Conservation (phyloP, 2,113 vertebrate species). For the Lethenteron reissneri region DNA sequence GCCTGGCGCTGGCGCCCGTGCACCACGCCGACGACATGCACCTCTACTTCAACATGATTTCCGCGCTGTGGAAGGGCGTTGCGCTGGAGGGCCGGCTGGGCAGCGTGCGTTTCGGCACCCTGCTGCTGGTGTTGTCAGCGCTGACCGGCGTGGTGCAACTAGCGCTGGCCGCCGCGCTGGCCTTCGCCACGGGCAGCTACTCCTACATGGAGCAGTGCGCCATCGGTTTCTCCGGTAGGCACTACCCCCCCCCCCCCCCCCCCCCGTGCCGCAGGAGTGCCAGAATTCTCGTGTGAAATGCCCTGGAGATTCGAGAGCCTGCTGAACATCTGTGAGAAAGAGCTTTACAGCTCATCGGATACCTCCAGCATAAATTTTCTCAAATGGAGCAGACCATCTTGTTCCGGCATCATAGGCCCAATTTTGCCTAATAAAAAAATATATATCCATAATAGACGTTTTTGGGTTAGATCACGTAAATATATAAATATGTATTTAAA, state of each 20-base stretch:
- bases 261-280: too few relatives aligned
- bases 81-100: slow-evolving; percentile 46
- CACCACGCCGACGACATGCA: slow-evolving; percentile 74
- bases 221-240: slow-evolving; percentile 83
- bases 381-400: too few relatives aligned
- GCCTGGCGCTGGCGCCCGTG: slow-evolving; percentile 50
- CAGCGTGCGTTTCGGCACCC: slow-evolving; percentile 41
- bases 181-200: slow-evolving; percentile 28
- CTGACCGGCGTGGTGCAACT: slow-evolving; percentile 54
- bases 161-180: slow-evolving; percentile 28
- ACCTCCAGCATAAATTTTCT: slow-evolving; percentile 19
- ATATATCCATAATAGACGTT: too few relatives aligned
- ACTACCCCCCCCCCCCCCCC: not conserved
- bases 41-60: slow-evolving; percentile 83
- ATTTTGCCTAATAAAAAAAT: too few relatives aligned
- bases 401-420: too few relatives aligned
- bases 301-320: too few relatives aligned
- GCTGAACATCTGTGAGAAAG: not conserved
- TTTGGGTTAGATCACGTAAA: too few relatives aligned
- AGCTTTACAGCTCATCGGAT: slow-evolving; percentile 8
- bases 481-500: too few relatives aligned
- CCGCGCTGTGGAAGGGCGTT: slow-evolving; percentile 68
- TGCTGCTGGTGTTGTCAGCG: slow-evolving; percentile 47
- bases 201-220: slow-evolving; percentile 38
- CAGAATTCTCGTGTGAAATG: too few relatives aligned